Evolutionary conservation across 2,113 vertebrate species (phyloP).

Genomic region (Menidia beryllina): DNA sequence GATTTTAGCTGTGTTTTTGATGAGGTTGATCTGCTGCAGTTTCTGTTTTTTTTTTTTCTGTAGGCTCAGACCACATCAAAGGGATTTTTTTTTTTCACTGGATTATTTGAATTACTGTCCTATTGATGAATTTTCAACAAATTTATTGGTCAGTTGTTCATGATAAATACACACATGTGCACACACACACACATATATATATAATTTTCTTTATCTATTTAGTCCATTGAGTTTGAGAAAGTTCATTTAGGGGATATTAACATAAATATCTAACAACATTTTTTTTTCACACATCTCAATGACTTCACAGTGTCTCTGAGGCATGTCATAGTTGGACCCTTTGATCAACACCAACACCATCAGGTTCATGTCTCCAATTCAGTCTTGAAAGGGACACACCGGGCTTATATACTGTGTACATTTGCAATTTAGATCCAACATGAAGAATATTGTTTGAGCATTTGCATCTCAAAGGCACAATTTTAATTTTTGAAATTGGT

Average conservation of each 20-base stretch:
- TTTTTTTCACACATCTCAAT: slow-evolving; percentile 62
- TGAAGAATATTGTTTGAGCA: slow-evolving; percentile 73
- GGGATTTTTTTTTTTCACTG: not conserved
- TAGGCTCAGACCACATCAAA: not conserved
- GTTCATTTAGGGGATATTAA: slow-evolving; percentile 45
- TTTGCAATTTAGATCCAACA: slow-evolving; percentile 84
- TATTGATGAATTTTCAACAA: not conserved
- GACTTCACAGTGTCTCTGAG: slow-evolving; percentile 51
- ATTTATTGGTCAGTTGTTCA: not conserved
- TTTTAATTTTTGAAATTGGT: slow-evolving; percentile 72
- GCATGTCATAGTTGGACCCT: slow-evolving; percentile 60
- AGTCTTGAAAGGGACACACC: slow-evolving; percentile 75
- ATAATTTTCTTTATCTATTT: no score
- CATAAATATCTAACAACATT: slow-evolving; percentile 55
- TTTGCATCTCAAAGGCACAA: slow-evolving; percentile 82
- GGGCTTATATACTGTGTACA: slow-evolving; percentile 71
- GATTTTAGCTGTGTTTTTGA: slow-evolving; percentile 8
- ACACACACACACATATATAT: no score
- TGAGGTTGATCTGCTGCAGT: not conserved
- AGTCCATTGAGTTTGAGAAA: slow-evolving; percentile 2
- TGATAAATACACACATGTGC: no score
- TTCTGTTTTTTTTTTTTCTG: slow-evolving; percentile 12
- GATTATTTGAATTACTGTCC: not conserved
- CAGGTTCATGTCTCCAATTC: slow-evolving; percentile 75
- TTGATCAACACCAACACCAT: slow-evolving; percentile 79